Base-by-base conservation (phyloP, 2,113 vertebrate species). In the Zosterops japonicus region DNA sequence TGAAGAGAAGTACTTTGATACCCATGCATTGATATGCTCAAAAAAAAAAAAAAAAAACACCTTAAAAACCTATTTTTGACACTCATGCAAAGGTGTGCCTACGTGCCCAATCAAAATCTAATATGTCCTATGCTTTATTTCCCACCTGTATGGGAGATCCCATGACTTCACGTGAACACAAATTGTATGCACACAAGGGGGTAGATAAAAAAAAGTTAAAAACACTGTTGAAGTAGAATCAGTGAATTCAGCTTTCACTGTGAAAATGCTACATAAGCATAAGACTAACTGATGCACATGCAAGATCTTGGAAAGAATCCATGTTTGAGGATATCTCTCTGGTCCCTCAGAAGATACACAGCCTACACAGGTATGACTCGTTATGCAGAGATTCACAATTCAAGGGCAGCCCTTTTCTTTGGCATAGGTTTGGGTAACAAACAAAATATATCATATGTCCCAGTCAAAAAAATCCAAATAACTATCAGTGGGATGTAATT, bases 131-230 rank as follows among this genome's bases (percentile, higher is more conserved):
- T 41, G 14, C 70, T 61, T 49, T 23, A 72, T 4, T n/a, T 75
- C 41, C 44, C 33, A 77, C 46, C 31, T 50, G 20, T 57, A 61
- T 36, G 44, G 76, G 57, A 60, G 39, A 79, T 44, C 31, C 24
- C 3, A 2, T 25, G 14, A 47, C 3, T 29, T 76, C 36, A n/a
- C 50, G 79, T 25, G 67, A 91, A 56, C 27, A 71, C 18, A 65
- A 55, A 15, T 5, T 79, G 18, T 36, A 57, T 9, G 46, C 0
- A 0, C 50, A 80, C 15, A 16, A 60, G 9, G 2, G 21, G 10
- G 33, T 3, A 84, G 64, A 84, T 42, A 74, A 81, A 77, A 36
- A 53, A n/a, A 18, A 69, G n/a, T 36, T 75, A 41, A 57, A 91
- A 52, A 3, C 55, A 42, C n/a, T 53, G 19, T 0, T 79, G 41